phyloP scores from a whole-genome alignment of 2,797 vertebrate species.

The Sebastes dallii region DNA sequence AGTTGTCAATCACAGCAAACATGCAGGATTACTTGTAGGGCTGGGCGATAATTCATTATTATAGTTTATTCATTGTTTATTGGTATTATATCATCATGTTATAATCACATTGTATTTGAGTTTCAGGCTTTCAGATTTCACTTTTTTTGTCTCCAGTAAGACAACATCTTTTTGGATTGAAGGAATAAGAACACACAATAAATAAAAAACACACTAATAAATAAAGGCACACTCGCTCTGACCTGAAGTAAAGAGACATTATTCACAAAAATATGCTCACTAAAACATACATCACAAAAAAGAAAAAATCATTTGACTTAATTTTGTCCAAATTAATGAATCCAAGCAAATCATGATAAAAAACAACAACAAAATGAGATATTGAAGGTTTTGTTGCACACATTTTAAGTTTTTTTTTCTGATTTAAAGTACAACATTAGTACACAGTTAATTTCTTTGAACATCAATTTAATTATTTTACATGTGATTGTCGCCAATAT shows the following conservation, averaged over 20 bases:
- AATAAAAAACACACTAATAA: neutral
- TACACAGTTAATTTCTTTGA: neutral
- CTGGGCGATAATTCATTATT: neutral
- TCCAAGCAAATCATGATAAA: neutral
- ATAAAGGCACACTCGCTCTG: neutral
- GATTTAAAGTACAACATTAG: neutral
- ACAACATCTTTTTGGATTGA: neutral
- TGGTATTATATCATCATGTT: neutral
- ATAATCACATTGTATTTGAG: neutral
- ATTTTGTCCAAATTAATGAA: neutral
- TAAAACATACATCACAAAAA: neutral
- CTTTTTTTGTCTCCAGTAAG: neutral
- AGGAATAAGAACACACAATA: neutral
- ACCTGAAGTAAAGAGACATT: neutral
- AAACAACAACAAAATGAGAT: too few relatives aligned
- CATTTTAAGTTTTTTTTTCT: neutral
- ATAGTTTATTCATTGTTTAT: neutral
- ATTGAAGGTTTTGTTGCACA: neutral
- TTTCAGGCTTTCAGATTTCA: neutral
- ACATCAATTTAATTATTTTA: neutral
- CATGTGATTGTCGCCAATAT: neutral
- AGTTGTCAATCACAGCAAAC: slow-evolving; percentile 1
- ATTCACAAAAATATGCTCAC: neutral
- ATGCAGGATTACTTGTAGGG: neutral
- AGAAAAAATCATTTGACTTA: neutral